Base-by-base conservation (phyloP, 2,888 invertebrate species). In the Erynnis tages region DNA sequence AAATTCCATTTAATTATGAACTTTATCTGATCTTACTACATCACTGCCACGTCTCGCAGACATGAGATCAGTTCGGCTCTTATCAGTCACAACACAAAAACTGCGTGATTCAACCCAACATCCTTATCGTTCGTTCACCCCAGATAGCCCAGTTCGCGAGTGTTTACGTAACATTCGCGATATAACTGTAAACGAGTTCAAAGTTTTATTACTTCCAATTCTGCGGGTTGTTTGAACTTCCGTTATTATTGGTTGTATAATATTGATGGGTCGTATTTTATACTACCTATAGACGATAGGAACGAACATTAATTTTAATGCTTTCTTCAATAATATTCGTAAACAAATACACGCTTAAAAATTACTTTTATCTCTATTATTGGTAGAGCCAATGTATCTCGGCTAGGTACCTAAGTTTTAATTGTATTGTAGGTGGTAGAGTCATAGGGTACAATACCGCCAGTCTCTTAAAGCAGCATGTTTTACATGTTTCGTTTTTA, bases 71-170 rank as follows among this genome's bases (percentile, higher is more conserved):
- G 34, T 27, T 19, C 40, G 11, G 19, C 8, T 35, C 25, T 46
- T 46, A 53, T 46, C 46, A 45, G 47, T 57, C 49, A 55, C 40
- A 49, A 21, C 47, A 21, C 40, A 60, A 60, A 55, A 56, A 55
- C 19, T 52, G 13, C 44, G 41, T 57, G 57, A 57, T 57, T 55
- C 55, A 57, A 27, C 27, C 49, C 49, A 34, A 41, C 41, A 41
- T 43, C 46, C 43, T 63, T 72, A 69, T 66, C 62, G 77, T 54
- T 40, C 71, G 58, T 55, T 65, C 66, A 76, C 62, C 69, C 53
- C 41, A 48, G 62, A 62, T 64, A 61, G 54, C 62, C 61, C 44
- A 57, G 46, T 58, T 59, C 23, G 50, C 21, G 11, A 21, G 40
- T 29, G 16, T 50, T 50, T 54, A 56, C 50, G 56, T 56, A 54